These are phyloP conservation scores for Myrmecobius fasciatus DNA, from an alignment of 2,113 vertebrate genomes.

Conservation along the genomic window DNA sequence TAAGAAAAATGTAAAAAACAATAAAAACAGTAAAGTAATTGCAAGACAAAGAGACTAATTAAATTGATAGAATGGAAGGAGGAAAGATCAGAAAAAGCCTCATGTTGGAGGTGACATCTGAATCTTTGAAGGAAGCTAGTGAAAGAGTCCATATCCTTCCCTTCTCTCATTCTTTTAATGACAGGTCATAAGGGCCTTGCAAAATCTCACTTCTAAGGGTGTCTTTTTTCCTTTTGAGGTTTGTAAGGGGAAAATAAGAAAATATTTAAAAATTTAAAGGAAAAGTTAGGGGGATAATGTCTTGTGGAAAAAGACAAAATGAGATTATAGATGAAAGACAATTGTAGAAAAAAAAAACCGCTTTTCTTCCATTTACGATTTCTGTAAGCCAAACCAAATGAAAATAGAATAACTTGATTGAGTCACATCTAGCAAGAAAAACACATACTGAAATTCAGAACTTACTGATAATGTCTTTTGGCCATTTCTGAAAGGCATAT, in stretches of 20 bases:
- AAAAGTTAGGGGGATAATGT: background rate
- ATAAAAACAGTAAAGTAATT: background rate
- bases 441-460: background rate
- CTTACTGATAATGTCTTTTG: background rate
- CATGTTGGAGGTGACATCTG: background rate
- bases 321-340: background rate
- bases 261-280: slow-evolving; percentile 16
- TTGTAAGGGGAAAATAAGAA: background rate
- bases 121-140: background rate
- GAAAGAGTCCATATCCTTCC: background rate
- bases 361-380: slow-evolving; percentile 10
- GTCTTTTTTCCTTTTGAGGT: background rate
- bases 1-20: background rate
- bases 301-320: slow-evolving; percentile 2
- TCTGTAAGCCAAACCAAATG: background rate
- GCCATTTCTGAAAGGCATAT: background rate
- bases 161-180: background rate
- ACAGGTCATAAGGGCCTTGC: background rate
- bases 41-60: background rate
- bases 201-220: slow-evolving; percentile 30
- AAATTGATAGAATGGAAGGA: background rate
- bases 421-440: background rate
- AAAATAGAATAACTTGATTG: background rate
- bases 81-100: background rate
- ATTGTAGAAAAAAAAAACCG: background rate